phyloP scores from a whole-genome alignment of 1,140 invertebrate genomes.

The Diorhabda carinulata region DNA sequence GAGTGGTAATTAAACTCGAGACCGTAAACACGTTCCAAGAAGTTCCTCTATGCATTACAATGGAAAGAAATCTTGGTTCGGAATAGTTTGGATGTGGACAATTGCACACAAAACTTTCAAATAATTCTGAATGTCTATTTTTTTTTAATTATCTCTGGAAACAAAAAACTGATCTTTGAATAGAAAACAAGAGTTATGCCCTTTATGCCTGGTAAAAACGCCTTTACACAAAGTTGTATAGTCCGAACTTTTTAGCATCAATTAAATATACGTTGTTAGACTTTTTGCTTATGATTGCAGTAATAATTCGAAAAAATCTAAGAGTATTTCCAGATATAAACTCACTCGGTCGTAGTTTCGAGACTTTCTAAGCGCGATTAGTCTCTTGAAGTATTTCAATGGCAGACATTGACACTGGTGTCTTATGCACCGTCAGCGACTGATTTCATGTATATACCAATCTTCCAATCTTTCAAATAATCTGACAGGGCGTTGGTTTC shows the following conservation, averaged over 20 bases:
- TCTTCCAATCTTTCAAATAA: too few relatives aligned
- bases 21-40: constrained; percentile 3
- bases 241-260: neutral
- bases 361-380: too few relatives aligned
- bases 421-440: too few relatives aligned
- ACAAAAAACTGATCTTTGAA: neutral
- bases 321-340: too few relatives aligned
- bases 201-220: neutral
- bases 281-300: neutral
- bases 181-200: neutral
- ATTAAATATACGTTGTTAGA: neutral
- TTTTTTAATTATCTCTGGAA: neutral
- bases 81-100: neutral
- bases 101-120: neutral
- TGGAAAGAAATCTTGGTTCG: neutral
- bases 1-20: constrained; percentile 8
- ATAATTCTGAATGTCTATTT: neutral
- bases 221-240: too few relatives aligned
- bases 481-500: too few relatives aligned
- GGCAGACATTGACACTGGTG: too few relatives aligned
- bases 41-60: constrained; percentile 8
- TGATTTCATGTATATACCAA: too few relatives aligned
- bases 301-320: neutral
- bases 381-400: too few relatives aligned
- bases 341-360: too few relatives aligned